Percentiles rank a stretch among this genome's conserved stretches.
Evolutionary conservation across 2,797 vertebrate genomes (phyloP).

Genomic region (Xyrichtys novacula): DNA sequence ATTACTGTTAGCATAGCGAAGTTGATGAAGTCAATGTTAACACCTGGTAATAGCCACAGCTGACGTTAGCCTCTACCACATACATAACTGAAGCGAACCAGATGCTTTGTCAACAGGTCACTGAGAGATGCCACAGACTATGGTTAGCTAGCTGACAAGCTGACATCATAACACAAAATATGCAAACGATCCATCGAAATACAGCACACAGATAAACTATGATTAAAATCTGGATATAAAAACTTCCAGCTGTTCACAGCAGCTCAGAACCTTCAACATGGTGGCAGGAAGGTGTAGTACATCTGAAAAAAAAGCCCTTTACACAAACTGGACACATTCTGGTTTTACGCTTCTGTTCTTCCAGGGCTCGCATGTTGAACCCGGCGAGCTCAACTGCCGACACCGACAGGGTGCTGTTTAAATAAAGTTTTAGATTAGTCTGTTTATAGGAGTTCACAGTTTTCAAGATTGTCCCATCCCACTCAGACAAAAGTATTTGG

Average conservation of each 20-base stretch:
- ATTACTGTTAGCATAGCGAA: constrained; percentile 4
- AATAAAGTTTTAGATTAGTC: neutral
- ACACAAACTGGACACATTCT: constrained; percentile 36
- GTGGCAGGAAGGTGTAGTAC: constrained; percentile 27
- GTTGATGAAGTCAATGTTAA: constrained; percentile 11
- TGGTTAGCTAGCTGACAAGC: constrained; percentile 29
- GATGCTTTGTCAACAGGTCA: constrained; percentile 22
- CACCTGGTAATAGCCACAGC: constrained; percentile 7
- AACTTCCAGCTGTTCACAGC: constrained; percentile 20
- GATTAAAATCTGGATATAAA: constrained; percentile 40
- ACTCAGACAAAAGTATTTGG: constrained; percentile 93
- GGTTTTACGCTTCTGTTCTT: constrained; percentile 6
- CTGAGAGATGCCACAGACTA: constrained; percentile 22
- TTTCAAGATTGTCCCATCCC: neutral
- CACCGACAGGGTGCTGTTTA: constrained; percentile 16
- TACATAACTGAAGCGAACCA: constrained; percentile 35
- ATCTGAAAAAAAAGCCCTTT: constrained; percentile 57
- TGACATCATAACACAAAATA: constrained; percentile 28
- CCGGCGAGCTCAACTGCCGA: constrained; percentile 14
- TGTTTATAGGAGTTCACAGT: constrained; percentile 8
- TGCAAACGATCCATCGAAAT: constrained; percentile 23
- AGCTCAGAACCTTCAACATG: constrained; percentile 13
- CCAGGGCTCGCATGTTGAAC: constrained; percentile 8
- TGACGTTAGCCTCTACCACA: constrained; percentile 44
- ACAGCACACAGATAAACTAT: constrained; percentile 31